phyloP scores from a whole-genome alignment of 2,797 vertebrate genomes.

The Sebastes miniatus region DNA sequence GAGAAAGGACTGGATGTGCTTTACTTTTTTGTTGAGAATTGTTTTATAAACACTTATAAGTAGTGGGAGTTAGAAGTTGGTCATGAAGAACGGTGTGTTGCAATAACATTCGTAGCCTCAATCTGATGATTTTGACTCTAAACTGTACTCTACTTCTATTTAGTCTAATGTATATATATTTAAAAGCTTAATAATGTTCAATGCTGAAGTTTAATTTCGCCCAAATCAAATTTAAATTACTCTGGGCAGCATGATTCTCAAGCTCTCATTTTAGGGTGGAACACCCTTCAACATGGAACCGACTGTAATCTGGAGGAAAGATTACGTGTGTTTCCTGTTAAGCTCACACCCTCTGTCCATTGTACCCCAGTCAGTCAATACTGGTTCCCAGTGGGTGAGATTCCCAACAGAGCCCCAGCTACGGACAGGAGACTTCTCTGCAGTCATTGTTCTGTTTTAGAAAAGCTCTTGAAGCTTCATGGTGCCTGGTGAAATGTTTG shows the following conservation, averaged over 20 bases:
- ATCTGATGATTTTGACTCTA: background rate
- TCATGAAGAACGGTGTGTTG: background rate
- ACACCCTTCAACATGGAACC: background rate
- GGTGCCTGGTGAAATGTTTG: conserved; percentile 21
- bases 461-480: background rate
- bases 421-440: conserved; percentile 14
- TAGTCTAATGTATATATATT: background rate
- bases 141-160: background rate
- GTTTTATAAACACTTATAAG: background rate
- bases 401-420: background rate
- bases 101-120: background rate
- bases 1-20: background rate
- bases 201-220: background rate
- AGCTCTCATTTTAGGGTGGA: conserved; percentile 32
- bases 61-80: background rate
- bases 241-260: background rate
- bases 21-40: background rate
- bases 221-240: background rate
- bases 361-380: conserved; percentile 60
- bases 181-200: background rate
- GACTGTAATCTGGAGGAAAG: conserved; percentile 54
- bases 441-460: conserved; percentile 32
- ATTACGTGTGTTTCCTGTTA: conserved; percentile 61
- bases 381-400: conserved; percentile 29
- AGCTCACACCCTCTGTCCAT: conserved; percentile 56